These are phyloP conservation scores for Eudemis profundana DNA, from an alignment of 2,888 invertebrate genomes.

Conservation along the genomic window DNA sequence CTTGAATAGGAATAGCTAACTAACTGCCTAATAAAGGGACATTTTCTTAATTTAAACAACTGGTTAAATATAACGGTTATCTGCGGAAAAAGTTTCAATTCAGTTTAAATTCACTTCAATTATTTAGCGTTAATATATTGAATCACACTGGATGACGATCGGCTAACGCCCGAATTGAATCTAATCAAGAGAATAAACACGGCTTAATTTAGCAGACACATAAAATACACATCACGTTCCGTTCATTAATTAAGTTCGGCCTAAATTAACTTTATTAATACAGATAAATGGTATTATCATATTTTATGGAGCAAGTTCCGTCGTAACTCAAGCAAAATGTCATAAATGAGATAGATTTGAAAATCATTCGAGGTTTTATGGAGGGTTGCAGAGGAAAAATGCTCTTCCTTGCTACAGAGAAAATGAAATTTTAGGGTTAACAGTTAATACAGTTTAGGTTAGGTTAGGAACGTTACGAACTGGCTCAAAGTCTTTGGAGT, in stretches of 20 bases:
- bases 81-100: too few relatives aligned
- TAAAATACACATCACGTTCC: conserved; percentile 19
- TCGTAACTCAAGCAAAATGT: conserved; percentile 13
- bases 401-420: neutral
- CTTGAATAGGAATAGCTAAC: too few relatives aligned
- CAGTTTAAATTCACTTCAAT: neutral
- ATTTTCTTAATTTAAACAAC: too few relatives aligned
- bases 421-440: neutral
- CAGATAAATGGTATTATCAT: conserved; percentile 32
- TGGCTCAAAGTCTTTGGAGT: too few relatives aligned
- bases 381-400: neutral
- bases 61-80: too few relatives aligned
- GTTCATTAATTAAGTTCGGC: conserved; percentile 27
- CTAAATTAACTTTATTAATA: conserved; percentile 24
- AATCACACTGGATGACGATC: neutral
- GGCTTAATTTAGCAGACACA: conserved; percentile 12
- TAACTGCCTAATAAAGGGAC: too few relatives aligned
- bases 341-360: conserved; percentile 20
- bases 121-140: neutral
- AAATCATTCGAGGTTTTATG: neutral
- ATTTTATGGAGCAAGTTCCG: conserved; percentile 26
- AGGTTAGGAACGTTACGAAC: too few relatives aligned
- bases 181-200: conserved; percentile 26
- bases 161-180: conserved; percentile 3
- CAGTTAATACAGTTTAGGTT: too few relatives aligned